phyloP scores from a whole-genome alignment of 1,140 invertebrate species.

The Geopemphigus sp. region DNA sequence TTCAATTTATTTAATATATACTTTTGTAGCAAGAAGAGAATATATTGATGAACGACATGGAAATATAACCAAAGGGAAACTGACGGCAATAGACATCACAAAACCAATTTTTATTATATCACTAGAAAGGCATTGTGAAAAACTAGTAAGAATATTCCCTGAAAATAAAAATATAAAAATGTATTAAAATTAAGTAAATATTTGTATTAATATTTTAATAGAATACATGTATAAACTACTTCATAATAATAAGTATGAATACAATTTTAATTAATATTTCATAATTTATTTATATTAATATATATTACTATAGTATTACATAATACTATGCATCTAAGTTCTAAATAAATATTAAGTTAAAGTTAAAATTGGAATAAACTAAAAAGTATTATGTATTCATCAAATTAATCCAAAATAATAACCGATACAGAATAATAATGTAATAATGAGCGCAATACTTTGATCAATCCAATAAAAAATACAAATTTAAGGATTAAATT shows the following conservation, averaged over 20 bases:
- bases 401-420: not conserved
- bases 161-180: constrained; percentile 51
- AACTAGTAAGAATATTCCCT: constrained; percentile 89
- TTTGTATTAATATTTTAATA: too few species aligned
- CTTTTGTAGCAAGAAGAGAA: constrained; percentile 84
- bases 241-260: not conserved
- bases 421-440: too few species aligned
- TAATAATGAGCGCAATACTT: too few species aligned
- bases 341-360: not conserved
- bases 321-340: not conserved
- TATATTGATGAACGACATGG: constrained; percentile 91
- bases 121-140: constrained; percentile 74
- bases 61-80: constrained; percentile 95
- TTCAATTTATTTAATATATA: constrained; percentile 56
- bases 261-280: not conserved
- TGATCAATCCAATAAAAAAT: not conserved
- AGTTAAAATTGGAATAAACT: not conserved
- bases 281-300: too few species aligned
- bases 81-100: constrained; percentile 89
- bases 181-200: too few species aligned
- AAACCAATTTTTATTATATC: constrained; percentile 91
- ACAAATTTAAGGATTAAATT: too few species aligned
- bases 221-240: too few species aligned
- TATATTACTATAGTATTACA: too few species aligned
- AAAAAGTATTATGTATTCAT: not conserved